A percentile compares a stretch with the other conserved stretches of the same genome.
Evolutionary conservation across 2,797 vertebrate species (phyloP).

Genomic region (Microctenopoma lineatum): DNA sequence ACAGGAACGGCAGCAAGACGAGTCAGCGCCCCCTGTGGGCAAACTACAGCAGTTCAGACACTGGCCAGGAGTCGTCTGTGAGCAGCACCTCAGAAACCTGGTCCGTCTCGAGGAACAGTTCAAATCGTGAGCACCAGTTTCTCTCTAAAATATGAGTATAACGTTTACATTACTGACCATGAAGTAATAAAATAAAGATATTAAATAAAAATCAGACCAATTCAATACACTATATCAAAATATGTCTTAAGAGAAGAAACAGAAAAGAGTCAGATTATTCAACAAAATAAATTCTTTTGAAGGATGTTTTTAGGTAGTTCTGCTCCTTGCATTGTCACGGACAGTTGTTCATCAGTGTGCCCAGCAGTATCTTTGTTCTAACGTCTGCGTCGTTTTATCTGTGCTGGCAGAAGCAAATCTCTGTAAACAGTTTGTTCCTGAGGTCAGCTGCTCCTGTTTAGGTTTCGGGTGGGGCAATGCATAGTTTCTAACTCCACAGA

Average conservation of each 20-base stretch:
- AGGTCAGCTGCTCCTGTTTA: slow-evolving; percentile 64
- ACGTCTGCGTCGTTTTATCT: slow-evolving; percentile 42
- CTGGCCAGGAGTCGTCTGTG: slow-evolving; percentile 67
- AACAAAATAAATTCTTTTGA: no score
- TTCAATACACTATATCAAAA: no score
- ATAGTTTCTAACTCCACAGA: slow-evolving; percentile 20
- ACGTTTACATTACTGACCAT: no score
- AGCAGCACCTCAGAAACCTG: slow-evolving; percentile 70
- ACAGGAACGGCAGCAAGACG: slow-evolving; percentile 56
- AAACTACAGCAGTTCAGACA: slow-evolving; percentile 65
- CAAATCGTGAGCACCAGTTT: slow-evolving; percentile 71
- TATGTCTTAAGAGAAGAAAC: no score
- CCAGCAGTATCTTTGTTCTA: slow-evolving; percentile 44
- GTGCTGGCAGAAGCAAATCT: slow-evolving; percentile 57
- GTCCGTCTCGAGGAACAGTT: slow-evolving; percentile 68
- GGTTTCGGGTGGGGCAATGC: slow-evolving; percentile 59
- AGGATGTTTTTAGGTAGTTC: not conserved
- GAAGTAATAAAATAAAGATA: no score
- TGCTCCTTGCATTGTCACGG: slow-evolving; percentile 8
- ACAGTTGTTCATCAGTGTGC: not conserved
- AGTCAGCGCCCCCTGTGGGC: slow-evolving; percentile 55
- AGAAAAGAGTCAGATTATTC: no score
- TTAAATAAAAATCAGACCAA: no score
- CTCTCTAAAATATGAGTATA: not conserved
- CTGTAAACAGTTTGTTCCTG: slow-evolving; percentile 53